Base-by-base conservation (phyloP, 2,113 vertebrate species). In the Salvelinus alpinus region DNA sequence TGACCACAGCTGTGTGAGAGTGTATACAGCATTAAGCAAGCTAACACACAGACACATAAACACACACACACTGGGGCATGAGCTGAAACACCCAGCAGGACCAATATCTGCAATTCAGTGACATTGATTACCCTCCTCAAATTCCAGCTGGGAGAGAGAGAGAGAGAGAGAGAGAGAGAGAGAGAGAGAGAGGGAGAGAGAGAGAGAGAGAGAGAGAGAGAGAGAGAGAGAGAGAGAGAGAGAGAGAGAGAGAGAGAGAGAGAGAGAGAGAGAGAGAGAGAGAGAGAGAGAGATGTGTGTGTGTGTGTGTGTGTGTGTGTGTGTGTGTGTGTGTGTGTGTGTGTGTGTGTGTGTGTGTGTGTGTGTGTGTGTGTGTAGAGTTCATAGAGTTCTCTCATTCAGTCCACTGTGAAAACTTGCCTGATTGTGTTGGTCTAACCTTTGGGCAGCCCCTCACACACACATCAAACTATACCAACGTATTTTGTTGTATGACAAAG, bases 31-130 rank as follows among this genome's bases (percentile, higher is more conserved):
- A 18, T 54, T 54, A 12, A 54, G 16, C 14, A 14, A 12, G 3
- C 51, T 18, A 16, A 6, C 60, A 64, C 60, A 64, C 60, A 64
- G 16, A 24, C 60, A 64, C 59, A 62, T 18, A 9, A 29, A 29
- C 29, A 25, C 83, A 67, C 80, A 79, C 38, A 77, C 85, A 85
- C 82, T 80, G 60, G 60, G 60, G 8, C 60, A 20, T 8, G 16
- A 64, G n/a, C 20, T 64, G 60, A 11, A n/a, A 20, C 5, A 24
- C 4, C 7, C 60, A 67, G 14, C 4, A 8, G 0, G 27, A 67
- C 12, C 20, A 29, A 31, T 34, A 34, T 67, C 65, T 67, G 65
- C 34, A 34, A 34, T 34, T 67, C 65, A 31, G 31, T 16, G 2
- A 34, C 74, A 18, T 3, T 12, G 14, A 18, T 18, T 67, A 67